Evolutionary conservation across 2,888 invertebrate species (phyloP).

Genomic region (Vandiemenella viatica): DNA sequence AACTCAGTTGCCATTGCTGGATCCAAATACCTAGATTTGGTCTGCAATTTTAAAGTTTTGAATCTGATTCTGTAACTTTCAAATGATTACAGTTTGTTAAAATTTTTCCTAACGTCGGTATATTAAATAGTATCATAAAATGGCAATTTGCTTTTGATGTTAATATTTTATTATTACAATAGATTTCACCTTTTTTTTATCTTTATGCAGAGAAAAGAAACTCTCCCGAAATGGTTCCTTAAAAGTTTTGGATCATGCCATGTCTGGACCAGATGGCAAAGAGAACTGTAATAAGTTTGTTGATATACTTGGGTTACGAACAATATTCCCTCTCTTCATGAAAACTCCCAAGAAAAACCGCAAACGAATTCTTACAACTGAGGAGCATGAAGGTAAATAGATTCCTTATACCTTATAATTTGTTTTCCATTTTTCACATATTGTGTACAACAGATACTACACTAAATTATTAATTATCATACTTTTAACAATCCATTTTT

Average conservation of each 20-base stretch:
- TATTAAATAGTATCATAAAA: no score
- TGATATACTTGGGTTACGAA: slow-evolving; percentile 88
- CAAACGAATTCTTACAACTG: slow-evolving; percentile 61
- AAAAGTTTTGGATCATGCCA: slow-evolving; percentile 94
- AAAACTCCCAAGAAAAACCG: slow-evolving; percentile 84
- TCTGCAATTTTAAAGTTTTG: no score
- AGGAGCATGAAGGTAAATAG: slow-evolving; percentile 71
- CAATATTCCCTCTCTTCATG: slow-evolving; percentile 97
- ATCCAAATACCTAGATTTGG: no score
- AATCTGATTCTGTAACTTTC: no score
- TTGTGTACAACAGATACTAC: no score
- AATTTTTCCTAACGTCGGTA: no score
- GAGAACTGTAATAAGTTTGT: slow-evolving; percentile 97
- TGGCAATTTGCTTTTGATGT: no score
- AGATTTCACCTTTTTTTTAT: background rate
- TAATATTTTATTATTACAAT: background rate
- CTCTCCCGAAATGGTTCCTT: slow-evolving; percentile 89
- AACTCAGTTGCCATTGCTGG: no score
- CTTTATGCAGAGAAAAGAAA: slow-evolving; percentile 70
- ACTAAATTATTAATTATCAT: no score
- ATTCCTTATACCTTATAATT: background rate
- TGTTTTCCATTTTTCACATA: background rate
- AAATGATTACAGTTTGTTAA: no score
- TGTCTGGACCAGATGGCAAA: slow-evolving; percentile 81
- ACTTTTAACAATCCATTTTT: no score